Base-by-base conservation (phyloP, 2,797 vertebrate species). In the Lacerta viridis region DNA sequence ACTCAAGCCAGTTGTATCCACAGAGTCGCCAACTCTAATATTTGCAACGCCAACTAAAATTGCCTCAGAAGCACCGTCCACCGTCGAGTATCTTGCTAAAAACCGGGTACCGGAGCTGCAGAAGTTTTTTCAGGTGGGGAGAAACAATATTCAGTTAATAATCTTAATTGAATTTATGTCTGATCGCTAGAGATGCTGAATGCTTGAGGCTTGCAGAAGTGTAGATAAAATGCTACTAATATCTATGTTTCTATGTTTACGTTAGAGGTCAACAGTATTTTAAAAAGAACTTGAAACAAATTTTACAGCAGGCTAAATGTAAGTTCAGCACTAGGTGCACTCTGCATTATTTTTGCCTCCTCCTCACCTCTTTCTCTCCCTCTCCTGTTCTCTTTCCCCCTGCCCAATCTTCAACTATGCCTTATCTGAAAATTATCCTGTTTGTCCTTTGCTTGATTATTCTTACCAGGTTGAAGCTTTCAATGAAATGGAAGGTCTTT, bases 81-180 rank as follows among this genome's bases (percentile, higher is more conserved):
- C 93, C 43, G 96, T 91, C 68, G 93, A 98, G 92, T 98, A 96
- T 95, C 78, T 98, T 93, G 95, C 95, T 90, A 88, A 94, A 92
- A 99, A 99, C 97, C 98, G 92, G 93, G 98, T 99, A 83, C 98
- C 98, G 69, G 98, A 98, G 43, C 92, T 99, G 41, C 99, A 99
- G 96, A 99, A 94, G 91, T 1, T 99, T 50, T 99, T 99, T 96
- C 99, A 99, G 99, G 99, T 99, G 97, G 96, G 84, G 6, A 83
- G 23, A 90, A 41, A 59, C 23, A 4, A 76, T 9, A 41, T 33
- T 55, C 29, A 55, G 0, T 50, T 41, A 71, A 55, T 69, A 5
- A 79, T 71, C n/a, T 88, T 78, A 43, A 20, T 61, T 2, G 4
- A 43, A 15, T 82, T 41, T 8, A 41, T 39, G 17, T 86, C 59